Evolutionary conservation across 2,113 vertebrate genomes (phyloP), one percentile per base, ranked within the genome.

Genomic region (Euleptes europaea): DNA sequence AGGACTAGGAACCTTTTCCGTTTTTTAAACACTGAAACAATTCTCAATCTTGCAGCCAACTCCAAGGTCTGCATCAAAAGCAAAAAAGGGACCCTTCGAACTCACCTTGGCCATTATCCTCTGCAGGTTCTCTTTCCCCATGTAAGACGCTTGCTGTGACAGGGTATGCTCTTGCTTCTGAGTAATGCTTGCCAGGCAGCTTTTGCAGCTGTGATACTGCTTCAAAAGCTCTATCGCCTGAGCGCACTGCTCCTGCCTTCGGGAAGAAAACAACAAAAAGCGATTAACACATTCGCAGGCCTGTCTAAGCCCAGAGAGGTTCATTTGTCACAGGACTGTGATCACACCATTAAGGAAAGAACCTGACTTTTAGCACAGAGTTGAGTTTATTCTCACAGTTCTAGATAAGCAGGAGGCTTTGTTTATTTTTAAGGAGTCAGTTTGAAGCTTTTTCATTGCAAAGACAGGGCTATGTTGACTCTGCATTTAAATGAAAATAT

Each of bases 101-200:
- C 93, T 94, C 83, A 98, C 99, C 96, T 97, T 98, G 49, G 92
- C 83, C 51, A 98, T 96, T 4, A 96, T 95, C 42, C 96, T 97
- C 90, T 97, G 97, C 86, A 99, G 94, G 94, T 98, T 98, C 65
- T 99, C 98, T 88, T 97, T 99, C 71, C 98, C 97, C 96, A 99
- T 96, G 95, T 99, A 99, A 1, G 98, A 98, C 1, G 95, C 94
- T 80, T 97, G 97, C 33, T 97, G 97, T 0, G 95, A 93, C 86
- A 98, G 92, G 14, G 96, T 86, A 72, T 90, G 95, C 94, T 99
- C 98, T 60, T 98, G 98, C 88, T 95, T 98, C 94, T 98, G 98
- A 86, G 99, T 96, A 78, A 97, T 96, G 94, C 84, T 94, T 71
- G 95, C 96, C 88, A 99, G 88, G 80, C 93, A 84, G 11, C 91